Evolutionary conservation across 1,140 invertebrate genomes (phyloP).

Genomic region (Carposina sasakii): DNA sequence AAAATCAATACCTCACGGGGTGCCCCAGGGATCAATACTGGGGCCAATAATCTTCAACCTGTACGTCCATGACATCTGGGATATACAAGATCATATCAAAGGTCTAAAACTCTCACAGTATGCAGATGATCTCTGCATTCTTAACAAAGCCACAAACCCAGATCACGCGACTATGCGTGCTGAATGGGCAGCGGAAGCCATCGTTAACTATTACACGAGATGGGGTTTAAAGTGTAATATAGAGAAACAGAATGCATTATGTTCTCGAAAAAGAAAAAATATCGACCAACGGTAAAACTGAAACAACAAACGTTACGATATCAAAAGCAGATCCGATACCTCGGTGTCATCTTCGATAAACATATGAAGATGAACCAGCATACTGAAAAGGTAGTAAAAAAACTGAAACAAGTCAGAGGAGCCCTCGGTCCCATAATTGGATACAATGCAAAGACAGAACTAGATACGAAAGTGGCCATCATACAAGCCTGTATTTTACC

Average conservation of each 20-base stretch:
- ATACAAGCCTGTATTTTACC: slow-evolving; percentile 11
- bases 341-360: slow-evolving; percentile 12
- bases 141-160: slow-evolving; percentile 2
- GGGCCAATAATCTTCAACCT: slow-evolving; percentile 7
- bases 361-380: slow-evolving; percentile 10
- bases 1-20: slow-evolving; percentile 7
- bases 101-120: slow-evolving; percentile 6
- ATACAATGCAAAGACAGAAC: slow-evolving; percentile 6
- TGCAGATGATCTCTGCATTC: slow-evolving; percentile 11
- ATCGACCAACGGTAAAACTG: slow-evolving; percentile 4
- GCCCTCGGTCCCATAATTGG: slow-evolving; percentile 8
- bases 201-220: slow-evolving; percentile 9
- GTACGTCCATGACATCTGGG: slow-evolving; percentile 3
- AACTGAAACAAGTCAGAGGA: slow-evolving; percentile 4
- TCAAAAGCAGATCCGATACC: slow-evolving; percentile 8
- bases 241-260: slow-evolving; percentile 7
- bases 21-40: slow-evolving; percentile 11
- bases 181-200: slow-evolving; percentile 4
- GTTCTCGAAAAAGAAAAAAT: slow-evolving; percentile 8
- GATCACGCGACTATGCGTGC: background rate
- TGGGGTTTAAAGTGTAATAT: slow-evolving; percentile 10
- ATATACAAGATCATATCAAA: background rate
- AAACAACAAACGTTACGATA: slow-evolving; percentile 8
- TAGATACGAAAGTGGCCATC: slow-evolving; percentile 7
- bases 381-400: background rate